Base-by-base conservation (phyloP, 35 echinoderm and acorn worm genomes). In the Apostichopus japonicus region DNA sequence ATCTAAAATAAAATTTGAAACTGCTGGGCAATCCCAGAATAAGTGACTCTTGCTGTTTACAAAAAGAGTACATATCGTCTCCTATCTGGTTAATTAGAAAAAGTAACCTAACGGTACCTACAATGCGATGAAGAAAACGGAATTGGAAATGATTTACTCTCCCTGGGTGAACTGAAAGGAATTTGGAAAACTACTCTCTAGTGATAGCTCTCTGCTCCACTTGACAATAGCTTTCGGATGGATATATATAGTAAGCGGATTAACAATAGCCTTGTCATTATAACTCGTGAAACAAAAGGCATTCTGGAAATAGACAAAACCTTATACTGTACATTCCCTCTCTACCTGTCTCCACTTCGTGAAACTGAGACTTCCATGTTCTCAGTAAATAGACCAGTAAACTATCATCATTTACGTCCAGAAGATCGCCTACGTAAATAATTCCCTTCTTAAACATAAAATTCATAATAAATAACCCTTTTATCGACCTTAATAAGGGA, bases 211-310 rank as follows among this genome's bases (percentile, higher is more conserved):
- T 27, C 21, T 23, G 6, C 44, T 80, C 25, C 78, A 80, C 44
- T 33, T 80, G 44, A 14, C 23, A 80, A 0, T 80, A 15, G 78
- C 78, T 80, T 51, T 80, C 78, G 27, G 78, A 23, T n/a, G 52
- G 25, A 44, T 44, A 80, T 27, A 44, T 44, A 80, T 27, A 53
- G 78, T 80, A 80, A 80, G 24, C 6, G 78, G 44, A 23, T 80
- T 80, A 8, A 80, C 78, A 80, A 80, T 80, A 25, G 22, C 5
- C 78, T 80, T 80, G 14, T 80, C 53, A 15, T n/a, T n/a, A 80
- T 33, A 25, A 13, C 21, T 51, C 25, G 21, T 6, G 22, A 80
- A 9, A 80, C 78, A 5, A 11, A 51, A 14, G 78, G 25, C 78
- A 80, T 80, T 80, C 0, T 80, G 22, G 4, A 14, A 80, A 54